Conservation (phyloP, 2,888 invertebrate genomes). For the Trisateles emortualis region DNA sequence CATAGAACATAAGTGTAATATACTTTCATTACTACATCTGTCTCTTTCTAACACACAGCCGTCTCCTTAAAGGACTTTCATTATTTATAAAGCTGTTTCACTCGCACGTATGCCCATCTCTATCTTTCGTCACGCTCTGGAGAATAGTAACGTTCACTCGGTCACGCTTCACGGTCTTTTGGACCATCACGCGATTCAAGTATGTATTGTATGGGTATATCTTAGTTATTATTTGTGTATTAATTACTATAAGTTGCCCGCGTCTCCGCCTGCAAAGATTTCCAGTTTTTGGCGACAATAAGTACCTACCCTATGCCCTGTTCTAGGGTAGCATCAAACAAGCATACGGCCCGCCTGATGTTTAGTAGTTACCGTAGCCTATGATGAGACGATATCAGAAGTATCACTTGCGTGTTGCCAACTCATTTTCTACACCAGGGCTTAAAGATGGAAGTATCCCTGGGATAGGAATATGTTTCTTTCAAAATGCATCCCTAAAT, state of each 20-base stretch:
- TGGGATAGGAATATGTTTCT: no score
- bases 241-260: neutral
- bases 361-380: no score
- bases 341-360: no score
- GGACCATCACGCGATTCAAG: neutral
- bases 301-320: no score
- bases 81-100: neutral
- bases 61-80: neutral
- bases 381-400: no score
- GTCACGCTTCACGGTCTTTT: neutral
- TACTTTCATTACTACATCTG: neutral
- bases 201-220: neutral
- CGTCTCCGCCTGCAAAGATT: no score
- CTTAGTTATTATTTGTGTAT: neutral
- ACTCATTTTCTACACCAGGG: no score
- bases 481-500: no score
- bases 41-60: neutral
- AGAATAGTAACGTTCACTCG: neutral
- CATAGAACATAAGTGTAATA: neutral
- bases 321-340: no score
- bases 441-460: no score
- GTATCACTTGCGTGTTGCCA: no score
- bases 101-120: neutral
- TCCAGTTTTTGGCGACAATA: no score
- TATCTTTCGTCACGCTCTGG: neutral